Evolutionary conservation across 2,113 vertebrate genomes (phyloP).

Genomic region (Cheilinus undulatus): DNA sequence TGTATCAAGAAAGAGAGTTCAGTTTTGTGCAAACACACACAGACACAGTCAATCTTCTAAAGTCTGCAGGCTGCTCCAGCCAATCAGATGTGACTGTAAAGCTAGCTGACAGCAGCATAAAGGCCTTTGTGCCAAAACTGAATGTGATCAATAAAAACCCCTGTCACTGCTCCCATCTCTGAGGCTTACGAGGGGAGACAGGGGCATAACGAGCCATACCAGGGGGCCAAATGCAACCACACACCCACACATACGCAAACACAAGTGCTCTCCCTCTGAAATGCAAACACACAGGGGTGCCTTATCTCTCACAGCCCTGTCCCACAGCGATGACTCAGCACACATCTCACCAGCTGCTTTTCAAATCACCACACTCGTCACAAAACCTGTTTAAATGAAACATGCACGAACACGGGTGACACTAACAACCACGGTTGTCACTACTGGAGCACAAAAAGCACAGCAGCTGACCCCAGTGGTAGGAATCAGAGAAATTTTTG

Average conservation of each 20-base stretch:
- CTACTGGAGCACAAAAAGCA: too few relatives aligned
- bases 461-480: too few relatives aligned
- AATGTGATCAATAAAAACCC: conserved; percentile 41
- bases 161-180: conserved; percentile 4
- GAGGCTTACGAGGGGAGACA: not conserved
- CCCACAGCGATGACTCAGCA: conserved; percentile 75
- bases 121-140: conserved; percentile 24
- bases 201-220: conserved; percentile 20
- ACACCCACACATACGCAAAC: not conserved
- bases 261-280: not conserved
- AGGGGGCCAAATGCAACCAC: not conserved
- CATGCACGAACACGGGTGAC: conserved; percentile 15
- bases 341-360: conserved; percentile 68
- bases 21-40: not conserved
- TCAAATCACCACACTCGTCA: conserved; percentile 49
- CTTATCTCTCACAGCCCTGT: conserved; percentile 61
- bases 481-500: too few relatives aligned
- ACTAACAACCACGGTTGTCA: not conserved
- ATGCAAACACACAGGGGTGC: conserved; percentile 41
- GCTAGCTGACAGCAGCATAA: conserved; percentile 40
- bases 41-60: conserved; percentile 2
- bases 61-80: conserved; percentile 21
- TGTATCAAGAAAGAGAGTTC: not conserved
- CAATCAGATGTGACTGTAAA: conserved; percentile 25
- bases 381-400: not conserved